These are phyloP conservation scores for Psammodynastes pulverulentus DNA, from an alignment of 2,113 vertebrate genomes.

Conservation along the genomic window DNA sequence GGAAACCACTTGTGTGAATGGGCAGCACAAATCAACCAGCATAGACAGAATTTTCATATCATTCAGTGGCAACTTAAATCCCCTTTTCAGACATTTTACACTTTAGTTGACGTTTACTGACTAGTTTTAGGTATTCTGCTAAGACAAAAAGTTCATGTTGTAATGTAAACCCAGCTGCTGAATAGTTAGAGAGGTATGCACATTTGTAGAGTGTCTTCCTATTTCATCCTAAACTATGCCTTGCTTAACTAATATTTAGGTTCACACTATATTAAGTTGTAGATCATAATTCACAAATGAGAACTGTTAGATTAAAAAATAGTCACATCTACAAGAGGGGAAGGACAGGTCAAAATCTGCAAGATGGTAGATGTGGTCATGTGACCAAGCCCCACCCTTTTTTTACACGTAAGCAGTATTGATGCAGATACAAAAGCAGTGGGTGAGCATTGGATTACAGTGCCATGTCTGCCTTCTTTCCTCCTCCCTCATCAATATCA, in stretches of 20 bases:
- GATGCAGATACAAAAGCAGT: not conserved
- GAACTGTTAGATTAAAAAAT: not conserved
- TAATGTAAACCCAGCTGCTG: not conserved
- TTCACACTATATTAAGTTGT: not conserved
- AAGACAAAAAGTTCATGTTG: not conserved
- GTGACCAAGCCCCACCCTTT: not conserved
- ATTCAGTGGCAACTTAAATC: not conserved
- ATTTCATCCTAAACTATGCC: not conserved
- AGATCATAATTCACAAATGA: not conserved
- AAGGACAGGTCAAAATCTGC: not conserved
- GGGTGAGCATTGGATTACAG: not conserved
- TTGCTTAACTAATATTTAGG: not conserved
- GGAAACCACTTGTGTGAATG: not conserved
- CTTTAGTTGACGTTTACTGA: not conserved
- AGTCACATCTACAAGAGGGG: not conserved
- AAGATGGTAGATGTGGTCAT: not conserved
- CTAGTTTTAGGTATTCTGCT: not conserved
- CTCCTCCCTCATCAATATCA: too few relatives aligned
- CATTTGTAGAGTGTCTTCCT: not conserved
- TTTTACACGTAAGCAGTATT: not conserved
- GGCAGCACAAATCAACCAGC: not conserved
- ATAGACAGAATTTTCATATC: not conserved
- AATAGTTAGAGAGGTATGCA: not conserved
- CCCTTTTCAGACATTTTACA: not conserved
- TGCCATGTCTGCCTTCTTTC: not conserved